Percentiles rank a stretch among this genome's conserved stretches.
Evolutionary conservation across 37 sponge, comb jelly and placozoan species (phyloP).

Genomic region (Agelas oroides): DNA sequence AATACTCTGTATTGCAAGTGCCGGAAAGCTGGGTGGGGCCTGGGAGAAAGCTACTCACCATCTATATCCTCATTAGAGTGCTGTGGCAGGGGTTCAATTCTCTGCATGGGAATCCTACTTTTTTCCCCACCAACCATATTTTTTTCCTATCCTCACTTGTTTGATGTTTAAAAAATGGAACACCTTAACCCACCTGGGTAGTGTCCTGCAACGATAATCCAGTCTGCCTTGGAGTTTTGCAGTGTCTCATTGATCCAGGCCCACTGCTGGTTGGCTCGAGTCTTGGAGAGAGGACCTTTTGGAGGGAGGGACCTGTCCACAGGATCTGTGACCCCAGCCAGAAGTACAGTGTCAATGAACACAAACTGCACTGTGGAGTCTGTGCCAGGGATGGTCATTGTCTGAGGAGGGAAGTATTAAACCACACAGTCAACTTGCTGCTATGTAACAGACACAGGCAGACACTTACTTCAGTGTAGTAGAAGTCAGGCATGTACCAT

Average conservation of each 20-base stretch:
- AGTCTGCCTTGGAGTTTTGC: constrained; percentile 46
- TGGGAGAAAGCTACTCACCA: no score
- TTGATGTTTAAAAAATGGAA: no score
- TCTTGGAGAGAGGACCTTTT: constrained; percentile 38
- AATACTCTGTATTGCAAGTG: no score
- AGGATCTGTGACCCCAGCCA: constrained; percentile 82
- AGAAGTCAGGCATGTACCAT: constrained; percentile 86
- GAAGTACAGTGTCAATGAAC: constrained; percentile 87
- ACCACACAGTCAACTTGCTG: background rate
- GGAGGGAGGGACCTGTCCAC: constrained; percentile 50
- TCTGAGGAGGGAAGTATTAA: constrained; percentile 25
- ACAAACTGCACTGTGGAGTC: constrained; percentile 70
- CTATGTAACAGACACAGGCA: no score
- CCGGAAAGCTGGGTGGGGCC: no score
- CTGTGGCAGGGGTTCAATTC: no score
- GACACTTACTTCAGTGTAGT: constrained; percentile 78
- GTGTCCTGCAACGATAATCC: constrained; percentile 87
- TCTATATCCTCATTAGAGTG: no score
- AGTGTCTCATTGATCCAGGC: constrained; percentile 85
- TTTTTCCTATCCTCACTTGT: no score
- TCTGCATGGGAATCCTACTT: no score
- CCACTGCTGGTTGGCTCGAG: constrained; percentile 72
- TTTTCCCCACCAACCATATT: no score
- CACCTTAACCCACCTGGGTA: constrained; percentile 74
- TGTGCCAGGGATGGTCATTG: constrained; percentile 52